Conservation (phyloP, 2,888 invertebrate genomes). For the Trichopoda pennipes region DNA sequence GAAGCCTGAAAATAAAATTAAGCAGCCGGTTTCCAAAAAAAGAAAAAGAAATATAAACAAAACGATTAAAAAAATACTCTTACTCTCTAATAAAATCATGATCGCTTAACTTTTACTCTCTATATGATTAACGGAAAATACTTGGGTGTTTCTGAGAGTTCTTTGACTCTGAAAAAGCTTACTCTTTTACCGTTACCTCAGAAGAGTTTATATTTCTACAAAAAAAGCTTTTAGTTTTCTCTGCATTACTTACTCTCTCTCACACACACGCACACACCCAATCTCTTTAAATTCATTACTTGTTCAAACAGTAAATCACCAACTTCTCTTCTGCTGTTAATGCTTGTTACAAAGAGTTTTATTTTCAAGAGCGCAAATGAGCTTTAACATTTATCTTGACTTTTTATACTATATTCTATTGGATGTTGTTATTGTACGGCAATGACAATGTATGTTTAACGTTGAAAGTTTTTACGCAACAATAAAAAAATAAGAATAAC, state of each 20-base stretch:
- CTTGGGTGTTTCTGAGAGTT: background rate
- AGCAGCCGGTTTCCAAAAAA: conserved; percentile 39
- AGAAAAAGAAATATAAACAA: conserved; percentile 42
- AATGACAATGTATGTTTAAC: conserved; percentile 68
- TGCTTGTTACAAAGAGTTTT: background rate
- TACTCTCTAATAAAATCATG: conserved; percentile 50
- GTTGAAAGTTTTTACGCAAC: conserved; percentile 48
- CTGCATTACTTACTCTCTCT: conserved; percentile 2
- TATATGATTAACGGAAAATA: conserved; percentile 2
- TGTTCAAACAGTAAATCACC: no score
- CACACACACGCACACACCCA: background rate
- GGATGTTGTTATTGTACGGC: conserved; percentile 65
- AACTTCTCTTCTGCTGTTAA: conserved; percentile 59
- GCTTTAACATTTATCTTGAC: conserved; percentile 54
- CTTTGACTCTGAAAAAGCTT: background rate
- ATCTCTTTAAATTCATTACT: background rate
- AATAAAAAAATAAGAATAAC: conserved; percentile 2
- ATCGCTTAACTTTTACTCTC: conserved; percentile 63
- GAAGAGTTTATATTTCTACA: background rate
- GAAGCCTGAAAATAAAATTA: conserved; percentile 12
- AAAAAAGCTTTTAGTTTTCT: conserved; percentile 44
- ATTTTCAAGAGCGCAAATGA: conserved; percentile 22
- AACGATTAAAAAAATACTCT: conserved; percentile 44
- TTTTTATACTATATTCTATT: conserved; percentile 32
- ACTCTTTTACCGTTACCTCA: conserved; percentile 32